Evolutionary conservation across 1,140 invertebrate species (phyloP).

Genomic region (Drosophila serrata): DNA sequence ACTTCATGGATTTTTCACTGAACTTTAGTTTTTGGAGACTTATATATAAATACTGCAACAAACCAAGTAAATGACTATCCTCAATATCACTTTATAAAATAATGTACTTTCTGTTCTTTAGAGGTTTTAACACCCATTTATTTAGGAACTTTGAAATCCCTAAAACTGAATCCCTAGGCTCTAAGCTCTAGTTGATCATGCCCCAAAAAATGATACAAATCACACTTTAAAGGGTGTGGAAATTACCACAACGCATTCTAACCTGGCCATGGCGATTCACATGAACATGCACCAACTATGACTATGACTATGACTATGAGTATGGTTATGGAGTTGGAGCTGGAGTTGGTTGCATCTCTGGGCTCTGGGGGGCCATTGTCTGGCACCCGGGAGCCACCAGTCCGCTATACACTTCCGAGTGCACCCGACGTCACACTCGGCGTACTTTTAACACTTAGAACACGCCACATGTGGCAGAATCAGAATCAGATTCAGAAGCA

Average conservation of each 20-base stretch:
- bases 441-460: conserved; percentile 81
- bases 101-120: too few relatives aligned
- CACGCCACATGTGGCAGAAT: conserved; percentile 29
- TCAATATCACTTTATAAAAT: not conserved
- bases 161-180: too few relatives aligned
- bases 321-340: conserved; percentile 18
- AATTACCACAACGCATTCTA: conserved; percentile 69
- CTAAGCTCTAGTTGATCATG: conserved; percentile 1
- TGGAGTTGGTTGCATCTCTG: conserved; percentile 25
- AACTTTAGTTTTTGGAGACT: not conserved
- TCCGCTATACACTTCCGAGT: conserved; percentile 69
- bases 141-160: not conserved
- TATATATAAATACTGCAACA: not conserved
- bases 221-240: conserved; percentile 21
- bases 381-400: conserved; percentile 32
- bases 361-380: conserved; percentile 59
- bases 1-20: not conserved
- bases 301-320: conserved; percentile 6
- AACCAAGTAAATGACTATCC: not conserved
- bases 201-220: conserved; percentile 4
- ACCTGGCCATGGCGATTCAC: conserved; percentile 54
- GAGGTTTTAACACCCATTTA: too few relatives aligned
- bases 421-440: conserved; percentile 79
- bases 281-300: conserved; percentile 62
- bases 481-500: conserved; percentile 4